These are phyloP conservation scores for Lutraria lutraria DNA, from an alignment of 2,888 invertebrate genomes.

Conservation along the genomic window DNA sequence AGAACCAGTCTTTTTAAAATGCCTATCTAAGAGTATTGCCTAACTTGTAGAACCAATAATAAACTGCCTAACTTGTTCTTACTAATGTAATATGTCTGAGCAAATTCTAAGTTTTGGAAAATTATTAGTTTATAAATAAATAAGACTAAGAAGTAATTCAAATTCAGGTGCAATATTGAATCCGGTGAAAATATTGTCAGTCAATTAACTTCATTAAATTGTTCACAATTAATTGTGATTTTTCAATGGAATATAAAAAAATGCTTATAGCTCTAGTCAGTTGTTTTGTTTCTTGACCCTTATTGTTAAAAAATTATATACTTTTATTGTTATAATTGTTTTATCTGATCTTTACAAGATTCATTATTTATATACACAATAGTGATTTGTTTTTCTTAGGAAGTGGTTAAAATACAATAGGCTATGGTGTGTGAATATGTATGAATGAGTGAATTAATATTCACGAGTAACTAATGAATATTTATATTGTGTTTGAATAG, in stretches of 20 bases:
- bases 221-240: constrained; percentile 6
- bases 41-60: neutral
- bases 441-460: constrained; percentile 5
- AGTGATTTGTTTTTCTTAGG: constrained; percentile 1
- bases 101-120: too few relatives aligned
- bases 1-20: too few relatives aligned
- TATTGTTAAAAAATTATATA: constrained; percentile 14
- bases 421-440: neutral
- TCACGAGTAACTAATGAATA: neutral
- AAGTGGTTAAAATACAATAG: neutral
- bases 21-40: neutral
- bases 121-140: too few relatives aligned
- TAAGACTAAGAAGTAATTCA: too few relatives aligned
- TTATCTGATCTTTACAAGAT: neutral
- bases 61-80: neutral
- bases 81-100: neutral
- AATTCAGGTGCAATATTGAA: too few relatives aligned
- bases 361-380: neutral
- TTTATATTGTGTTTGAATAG: neutral
- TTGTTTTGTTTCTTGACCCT: neutral
- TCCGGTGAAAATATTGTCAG: neutral
- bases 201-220: neutral
- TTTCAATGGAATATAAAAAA: neutral
- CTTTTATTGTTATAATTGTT: constrained; percentile 10
- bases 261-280: neutral